Percentiles rank a stretch among this genome's conserved stretches.
These are phyloP conservation scores for Lamellibrachia satsuma DNA, from an alignment of 2,888 invertebrate genomes.

Conservation along the genomic window DNA sequence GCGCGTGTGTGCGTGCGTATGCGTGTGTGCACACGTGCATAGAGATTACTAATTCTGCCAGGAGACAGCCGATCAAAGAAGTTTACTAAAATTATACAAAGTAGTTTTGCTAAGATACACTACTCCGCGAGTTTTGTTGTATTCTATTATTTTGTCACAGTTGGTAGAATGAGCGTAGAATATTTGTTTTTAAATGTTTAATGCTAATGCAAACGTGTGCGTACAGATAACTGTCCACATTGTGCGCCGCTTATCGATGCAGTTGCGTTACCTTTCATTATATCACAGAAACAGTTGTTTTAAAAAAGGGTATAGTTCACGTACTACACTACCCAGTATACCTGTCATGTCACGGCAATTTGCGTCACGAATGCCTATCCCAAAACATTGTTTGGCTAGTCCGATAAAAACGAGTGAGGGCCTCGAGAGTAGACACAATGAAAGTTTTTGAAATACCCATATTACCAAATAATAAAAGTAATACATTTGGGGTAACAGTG, in stretches of 20 bases:
- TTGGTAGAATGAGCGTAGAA: neutral
- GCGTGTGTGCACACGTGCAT: neutral
- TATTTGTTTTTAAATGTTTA: no score
- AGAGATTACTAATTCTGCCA: neutral
- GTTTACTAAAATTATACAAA: neutral
- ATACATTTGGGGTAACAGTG: no score
- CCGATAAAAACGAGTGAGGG: no score
- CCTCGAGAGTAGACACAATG: no score
- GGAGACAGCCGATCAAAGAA: neutral
- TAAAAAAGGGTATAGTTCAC: neutral
- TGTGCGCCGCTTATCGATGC: no score
- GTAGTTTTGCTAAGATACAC: neutral
- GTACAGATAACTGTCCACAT: no score
- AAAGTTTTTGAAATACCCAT: no score
- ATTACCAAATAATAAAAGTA: no score
- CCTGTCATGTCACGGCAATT: neutral
- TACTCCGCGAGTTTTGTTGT: neutral
- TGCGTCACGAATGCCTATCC: neutral
- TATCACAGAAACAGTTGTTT: neutral
- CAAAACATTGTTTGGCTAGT: no score
- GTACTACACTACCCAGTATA: neutral
- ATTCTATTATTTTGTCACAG: neutral
- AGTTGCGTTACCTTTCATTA: no score
- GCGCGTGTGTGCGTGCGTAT: no score
- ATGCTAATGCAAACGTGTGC: no score